Conservation (phyloP, 2,797 vertebrate species). For the Urophycis tenuis region DNA sequence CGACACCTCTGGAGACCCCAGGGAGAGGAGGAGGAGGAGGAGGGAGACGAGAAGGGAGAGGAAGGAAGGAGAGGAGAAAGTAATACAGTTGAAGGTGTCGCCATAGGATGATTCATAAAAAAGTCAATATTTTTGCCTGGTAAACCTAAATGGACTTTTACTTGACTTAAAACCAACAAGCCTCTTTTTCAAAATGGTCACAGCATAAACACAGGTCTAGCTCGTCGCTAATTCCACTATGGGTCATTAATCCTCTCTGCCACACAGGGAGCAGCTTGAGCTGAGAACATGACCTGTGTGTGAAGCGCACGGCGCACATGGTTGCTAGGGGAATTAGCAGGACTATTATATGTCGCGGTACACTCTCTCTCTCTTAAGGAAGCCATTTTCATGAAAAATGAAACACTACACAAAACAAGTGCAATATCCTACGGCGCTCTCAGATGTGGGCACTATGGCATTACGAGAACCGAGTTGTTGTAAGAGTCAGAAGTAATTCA, state of each 20-base stretch:
- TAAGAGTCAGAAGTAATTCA: background rate
- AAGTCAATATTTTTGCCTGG: background rate
- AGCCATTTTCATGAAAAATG: too few relatives aligned
- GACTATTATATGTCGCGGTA: background rate
- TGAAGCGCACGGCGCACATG: background rate
- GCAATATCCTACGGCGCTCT: too few relatives aligned
- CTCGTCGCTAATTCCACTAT: background rate
- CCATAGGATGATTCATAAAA: background rate
- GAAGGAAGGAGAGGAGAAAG: background rate
- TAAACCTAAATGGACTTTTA: background rate
- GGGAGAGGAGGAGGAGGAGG: conserved; percentile 31
- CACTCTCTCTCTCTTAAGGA: too few relatives aligned
- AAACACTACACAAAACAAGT: too few relatives aligned
- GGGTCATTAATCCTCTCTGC: conserved; percentile 4
- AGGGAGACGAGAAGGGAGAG: conserved; percentile 12
- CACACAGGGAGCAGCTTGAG: background rate
- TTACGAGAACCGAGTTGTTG: background rate
- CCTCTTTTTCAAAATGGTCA: background rate
- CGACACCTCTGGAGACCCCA: conserved; percentile 79
- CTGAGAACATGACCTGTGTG: background rate
- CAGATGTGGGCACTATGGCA: background rate
- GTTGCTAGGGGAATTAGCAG: background rate
- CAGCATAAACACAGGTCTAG: background rate
- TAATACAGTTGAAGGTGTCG: background rate
- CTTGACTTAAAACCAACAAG: background rate